phyloP scores from a whole-genome alignment of 2,888 invertebrate species.

The Tenthredo livida region DNA sequence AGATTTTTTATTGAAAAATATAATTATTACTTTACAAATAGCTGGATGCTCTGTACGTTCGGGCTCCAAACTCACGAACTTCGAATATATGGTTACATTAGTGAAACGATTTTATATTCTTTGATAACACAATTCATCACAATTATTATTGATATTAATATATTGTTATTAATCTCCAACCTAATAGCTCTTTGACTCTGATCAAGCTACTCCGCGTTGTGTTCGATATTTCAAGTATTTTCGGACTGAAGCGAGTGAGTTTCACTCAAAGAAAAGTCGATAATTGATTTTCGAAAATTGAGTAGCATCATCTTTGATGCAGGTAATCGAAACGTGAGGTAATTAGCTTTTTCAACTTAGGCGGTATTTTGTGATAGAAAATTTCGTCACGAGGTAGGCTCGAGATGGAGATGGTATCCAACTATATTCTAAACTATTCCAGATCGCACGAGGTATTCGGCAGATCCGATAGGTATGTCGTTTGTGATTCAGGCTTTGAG shows the following conservation, averaged over 20 bases:
- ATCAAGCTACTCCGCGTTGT: not conserved
- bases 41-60: not conserved
- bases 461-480: conserved; percentile 28
- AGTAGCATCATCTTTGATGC: not conserved
- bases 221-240: not conserved
- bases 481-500: not conserved
- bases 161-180: not conserved
- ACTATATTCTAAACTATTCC: not conserved
- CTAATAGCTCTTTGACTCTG: not conserved
- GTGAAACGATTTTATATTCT: not conserved
- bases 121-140: not conserved
- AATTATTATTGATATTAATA: not conserved
- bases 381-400: not conserved
- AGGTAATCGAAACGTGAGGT: not conserved
- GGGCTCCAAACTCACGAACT: not conserved
- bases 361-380: not conserved
- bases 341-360: not conserved
- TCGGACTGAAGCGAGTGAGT: not conserved
- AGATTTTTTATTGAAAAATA: not conserved
- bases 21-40: not conserved
- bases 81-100: not conserved
- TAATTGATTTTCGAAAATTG: not conserved
- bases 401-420: conserved; percentile 10
- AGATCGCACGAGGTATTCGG: conserved; percentile 14
- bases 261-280: not conserved